Evolutionary conservation across 37 sponge, comb jelly and placozoan genomes (phyloP).

Genomic region (Oscarella lobularis): DNA sequence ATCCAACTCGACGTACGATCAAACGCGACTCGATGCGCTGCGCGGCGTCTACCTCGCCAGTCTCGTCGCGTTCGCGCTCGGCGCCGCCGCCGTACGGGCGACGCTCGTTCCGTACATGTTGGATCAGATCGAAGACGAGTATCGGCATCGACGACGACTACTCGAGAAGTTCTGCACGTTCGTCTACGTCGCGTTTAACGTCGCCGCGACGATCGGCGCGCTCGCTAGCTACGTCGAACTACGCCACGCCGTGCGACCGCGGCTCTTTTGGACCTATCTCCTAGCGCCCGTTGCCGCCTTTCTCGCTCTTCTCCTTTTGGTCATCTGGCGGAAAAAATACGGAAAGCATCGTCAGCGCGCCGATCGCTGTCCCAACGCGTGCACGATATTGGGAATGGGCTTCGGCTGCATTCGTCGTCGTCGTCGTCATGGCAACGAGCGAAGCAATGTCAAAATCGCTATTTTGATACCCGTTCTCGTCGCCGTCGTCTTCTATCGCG

Average conservation of each 20-base stretch:
- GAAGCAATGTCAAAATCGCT: too few relatives aligned
- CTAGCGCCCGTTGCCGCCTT: neutral
- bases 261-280: neutral
- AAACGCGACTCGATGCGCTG: neutral
- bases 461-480: neutral
- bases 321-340: neutral
- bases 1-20: neutral
- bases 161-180: neutral
- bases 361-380: too few relatives aligned
- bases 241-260: neutral
- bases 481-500: neutral
- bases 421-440: too few relatives aligned
- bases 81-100: neutral
- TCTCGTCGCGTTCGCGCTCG: neutral
- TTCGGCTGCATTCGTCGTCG: too few relatives aligned
- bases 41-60: neutral
- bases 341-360: too few relatives aligned
- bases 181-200: neutral
- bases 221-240: neutral
- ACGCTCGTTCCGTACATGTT: neutral
- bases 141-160: neutral
- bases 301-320: neutral
- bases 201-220: neutral
- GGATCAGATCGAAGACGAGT: neutral
- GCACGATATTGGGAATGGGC: too few relatives aligned